Conservation (phyloP, 2,888 invertebrate genomes). For the Epirrita christyi region DNA sequence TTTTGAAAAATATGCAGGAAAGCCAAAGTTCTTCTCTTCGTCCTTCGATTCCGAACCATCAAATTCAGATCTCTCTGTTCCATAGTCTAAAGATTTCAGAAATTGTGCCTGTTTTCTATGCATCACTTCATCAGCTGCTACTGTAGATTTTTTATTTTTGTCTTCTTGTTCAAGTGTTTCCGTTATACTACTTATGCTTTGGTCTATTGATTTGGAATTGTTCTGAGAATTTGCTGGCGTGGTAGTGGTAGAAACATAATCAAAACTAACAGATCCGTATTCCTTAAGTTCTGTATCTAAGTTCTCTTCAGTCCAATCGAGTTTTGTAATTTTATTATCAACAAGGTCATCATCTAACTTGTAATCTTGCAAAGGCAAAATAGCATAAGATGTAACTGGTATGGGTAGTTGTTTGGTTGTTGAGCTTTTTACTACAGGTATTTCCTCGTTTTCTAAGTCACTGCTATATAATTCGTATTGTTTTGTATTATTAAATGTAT, state of each 20-base stretch:
- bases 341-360: constrained; percentile 18
- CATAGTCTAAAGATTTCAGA: constrained; percentile 66
- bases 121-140: constrained; percentile 49
- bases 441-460: constrained; percentile 38
- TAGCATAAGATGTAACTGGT: constrained; percentile 27
- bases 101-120: constrained; percentile 59
- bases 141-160: constrained; percentile 34
- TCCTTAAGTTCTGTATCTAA: constrained; percentile 47
- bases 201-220: constrained; percentile 7
- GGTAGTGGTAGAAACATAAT: constrained; percentile 1
- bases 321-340: constrained; percentile 24
- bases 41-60: constrained; percentile 56
- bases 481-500: constrained; percentile 20
- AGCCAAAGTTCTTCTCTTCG: constrained; percentile 45
- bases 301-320: constrained; percentile 56
- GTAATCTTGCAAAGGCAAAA: constrained; percentile 10
- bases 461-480: constrained; percentile 40
- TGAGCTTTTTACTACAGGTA: not conserved
- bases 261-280: constrained; percentile 16
- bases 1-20: constrained; percentile 49
- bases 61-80: constrained; percentile 51
- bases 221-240: constrained; percentile 13
- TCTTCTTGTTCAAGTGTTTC: constrained; percentile 45
- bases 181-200: constrained; percentile 44
- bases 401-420: constrained; percentile 27